Evolutionary conservation across 2,113 vertebrate species (phyloP).

Genomic region (Jacana jacana): DNA sequence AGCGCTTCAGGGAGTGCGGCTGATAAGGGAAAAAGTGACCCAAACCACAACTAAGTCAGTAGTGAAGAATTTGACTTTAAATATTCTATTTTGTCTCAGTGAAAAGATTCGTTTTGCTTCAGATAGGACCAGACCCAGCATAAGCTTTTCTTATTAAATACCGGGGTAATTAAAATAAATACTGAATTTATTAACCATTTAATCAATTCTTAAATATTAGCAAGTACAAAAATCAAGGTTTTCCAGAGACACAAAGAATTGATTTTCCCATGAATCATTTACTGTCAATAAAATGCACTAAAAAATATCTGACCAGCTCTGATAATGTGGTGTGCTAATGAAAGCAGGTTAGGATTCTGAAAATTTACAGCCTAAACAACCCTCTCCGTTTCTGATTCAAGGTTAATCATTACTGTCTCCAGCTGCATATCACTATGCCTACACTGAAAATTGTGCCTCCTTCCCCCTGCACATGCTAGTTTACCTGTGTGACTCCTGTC

Average conservation of each 20-base stretch:
- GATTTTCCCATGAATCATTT: not conserved
- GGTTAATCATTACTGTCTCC: not conserved
- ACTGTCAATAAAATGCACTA: not conserved
- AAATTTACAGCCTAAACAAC: not conserved
- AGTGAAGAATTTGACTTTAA: slow-evolving; percentile 6
- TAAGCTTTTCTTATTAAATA: not conserved
- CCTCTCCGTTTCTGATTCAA: not conserved
- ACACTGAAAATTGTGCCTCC: not conserved
- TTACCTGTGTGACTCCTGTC: not conserved
- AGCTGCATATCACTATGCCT: not conserved
- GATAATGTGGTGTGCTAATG: not conserved
- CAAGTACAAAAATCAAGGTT: not conserved
- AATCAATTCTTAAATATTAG: not conserved
- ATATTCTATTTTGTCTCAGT: not conserved
- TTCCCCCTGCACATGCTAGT: not conserved
- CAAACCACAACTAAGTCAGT: not conserved
- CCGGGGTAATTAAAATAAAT: not conserved
- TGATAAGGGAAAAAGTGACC: not conserved
- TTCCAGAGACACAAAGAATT: not conserved
- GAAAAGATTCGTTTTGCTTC: not conserved
- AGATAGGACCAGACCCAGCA: not conserved
- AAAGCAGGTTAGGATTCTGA: not conserved
- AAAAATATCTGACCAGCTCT: not conserved
- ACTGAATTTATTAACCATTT: not conserved
- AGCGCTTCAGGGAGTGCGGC: not conserved